phyloP scores from a whole-genome alignment of 2,797 vertebrate species.

The Rhabdophis nuchalis region DNA sequence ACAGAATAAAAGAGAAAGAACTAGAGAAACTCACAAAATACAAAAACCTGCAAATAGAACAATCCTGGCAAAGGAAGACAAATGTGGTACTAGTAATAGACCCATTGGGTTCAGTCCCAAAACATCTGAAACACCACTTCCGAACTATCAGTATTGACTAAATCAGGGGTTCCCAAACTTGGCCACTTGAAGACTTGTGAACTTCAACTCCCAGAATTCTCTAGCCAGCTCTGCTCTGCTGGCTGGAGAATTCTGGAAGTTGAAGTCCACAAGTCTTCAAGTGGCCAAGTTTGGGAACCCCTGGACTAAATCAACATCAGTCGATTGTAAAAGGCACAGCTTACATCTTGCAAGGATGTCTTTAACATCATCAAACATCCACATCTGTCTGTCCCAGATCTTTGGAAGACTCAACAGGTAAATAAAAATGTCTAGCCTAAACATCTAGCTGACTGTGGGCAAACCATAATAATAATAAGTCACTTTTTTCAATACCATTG shows the following conservation, averaged over 20 bases:
- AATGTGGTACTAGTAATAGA: not conserved
- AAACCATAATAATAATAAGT: not conserved
- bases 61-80: not conserved
- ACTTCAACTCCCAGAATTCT: too few species aligned
- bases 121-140: not conserved
- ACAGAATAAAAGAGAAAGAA: not conserved
- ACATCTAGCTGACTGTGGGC: not conserved
- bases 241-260: too few species aligned
- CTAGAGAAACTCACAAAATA: not conserved
- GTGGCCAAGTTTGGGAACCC: too few species aligned
- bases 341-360: not conserved
- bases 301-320: not conserved
- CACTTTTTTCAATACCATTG: not conserved
- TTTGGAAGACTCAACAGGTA: not conserved
- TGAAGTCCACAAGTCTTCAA: too few species aligned
- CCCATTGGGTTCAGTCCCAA: too few species aligned
- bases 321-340: not conserved
- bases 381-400: not conserved
- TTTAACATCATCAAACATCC: not conserved
- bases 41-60: not conserved
- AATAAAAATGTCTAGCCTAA: not conserved
- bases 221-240: too few species aligned
- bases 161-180: too few species aligned
- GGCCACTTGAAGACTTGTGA: too few species aligned
- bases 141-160: not conserved